A percentile compares a stretch with the other conserved stretches of the same genome.
These are phyloP conservation scores for Anguilla japonica DNA, from an alignment of 2,113 vertebrate species.

Conservation along the genomic window DNA sequence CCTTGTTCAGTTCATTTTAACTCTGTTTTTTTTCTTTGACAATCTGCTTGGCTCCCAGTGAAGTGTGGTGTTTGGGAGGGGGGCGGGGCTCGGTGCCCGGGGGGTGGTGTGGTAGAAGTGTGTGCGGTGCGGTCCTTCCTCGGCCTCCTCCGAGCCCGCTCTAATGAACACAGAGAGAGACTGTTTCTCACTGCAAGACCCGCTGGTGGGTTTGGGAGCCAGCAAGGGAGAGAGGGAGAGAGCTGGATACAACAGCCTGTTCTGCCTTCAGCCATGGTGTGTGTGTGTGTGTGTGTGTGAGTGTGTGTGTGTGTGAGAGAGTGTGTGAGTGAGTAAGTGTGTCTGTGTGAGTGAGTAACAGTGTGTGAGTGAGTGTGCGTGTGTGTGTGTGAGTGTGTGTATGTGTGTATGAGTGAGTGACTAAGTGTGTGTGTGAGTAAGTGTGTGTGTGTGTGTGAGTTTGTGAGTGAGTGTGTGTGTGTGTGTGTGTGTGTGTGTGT, in stretches of 20 bases:
- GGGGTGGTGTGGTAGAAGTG: neutral
- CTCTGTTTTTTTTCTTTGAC: neutral
- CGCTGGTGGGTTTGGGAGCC: constrained; percentile 5
- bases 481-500: too few relatives aligned
- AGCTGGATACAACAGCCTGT: neutral
- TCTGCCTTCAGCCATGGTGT: constrained; percentile 1
- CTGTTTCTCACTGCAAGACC: neutral
- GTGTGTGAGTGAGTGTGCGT: neutral
- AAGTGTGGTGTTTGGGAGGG: constrained; percentile 9
- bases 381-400: neutral
- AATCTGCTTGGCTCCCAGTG: constrained; percentile 27
- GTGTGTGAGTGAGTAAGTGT: neutral
- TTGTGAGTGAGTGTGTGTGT: too few relatives aligned
- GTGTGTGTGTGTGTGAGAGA: neutral
- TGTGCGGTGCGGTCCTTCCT: neutral
- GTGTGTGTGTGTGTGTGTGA: neutral
- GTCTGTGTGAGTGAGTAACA: neutral
- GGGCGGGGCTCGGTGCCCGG: neutral
- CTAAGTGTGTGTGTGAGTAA: too few relatives aligned
- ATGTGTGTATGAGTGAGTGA: neutral
- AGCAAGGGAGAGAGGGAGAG: neutral
- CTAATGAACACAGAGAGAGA: constrained; percentile 12
- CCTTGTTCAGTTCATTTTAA: neutral
- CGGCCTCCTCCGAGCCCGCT: neutral
- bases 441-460: too few relatives aligned